Percentiles rank a stretch among this genome's conserved stretches.
Evolutionary conservation across 2,888 invertebrate genomes (phyloP).

Genomic region (Hypena proboscidalis): DNA sequence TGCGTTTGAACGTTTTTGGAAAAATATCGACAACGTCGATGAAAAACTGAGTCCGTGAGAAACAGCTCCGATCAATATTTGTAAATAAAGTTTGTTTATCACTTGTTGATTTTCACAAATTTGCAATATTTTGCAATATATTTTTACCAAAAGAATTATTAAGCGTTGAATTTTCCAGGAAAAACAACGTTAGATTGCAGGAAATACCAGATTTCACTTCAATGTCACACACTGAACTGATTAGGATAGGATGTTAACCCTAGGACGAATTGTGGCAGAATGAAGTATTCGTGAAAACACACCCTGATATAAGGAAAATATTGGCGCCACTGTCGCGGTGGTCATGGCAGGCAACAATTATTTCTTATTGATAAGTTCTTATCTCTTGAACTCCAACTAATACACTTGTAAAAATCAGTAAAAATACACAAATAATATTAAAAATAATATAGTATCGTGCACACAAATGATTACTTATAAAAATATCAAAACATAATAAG

Average conservation of each 20-base stretch:
- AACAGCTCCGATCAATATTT: constrained; percentile 62
- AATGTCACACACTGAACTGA: constrained; percentile 69
- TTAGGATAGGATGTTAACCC: constrained; percentile 75
- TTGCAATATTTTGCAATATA: constrained; percentile 36
- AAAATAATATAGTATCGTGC: too few relatives aligned
- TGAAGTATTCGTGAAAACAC: constrained; percentile 83
- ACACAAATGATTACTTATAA: too few relatives aligned
- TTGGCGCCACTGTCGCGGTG: constrained; percentile 75
- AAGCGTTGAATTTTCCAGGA: constrained; percentile 48
- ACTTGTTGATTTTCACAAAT: constrained; percentile 45
- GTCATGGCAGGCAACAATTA: constrained; percentile 51
- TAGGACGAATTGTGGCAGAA: constrained; percentile 80
- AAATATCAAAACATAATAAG: background rate
- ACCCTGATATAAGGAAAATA: constrained; percentile 83
- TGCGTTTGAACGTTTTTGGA: constrained; percentile 77
- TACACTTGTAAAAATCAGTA: constrained; percentile 3
- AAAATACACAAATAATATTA: constrained; percentile 1
- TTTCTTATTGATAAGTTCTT: constrained; percentile 25
- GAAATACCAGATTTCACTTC: constrained; percentile 74
- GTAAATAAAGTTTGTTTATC: constrained; percentile 42
- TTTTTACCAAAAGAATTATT: constrained; percentile 43
- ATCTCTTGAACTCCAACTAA: constrained; percentile 14
- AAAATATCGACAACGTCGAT: constrained; percentile 54
- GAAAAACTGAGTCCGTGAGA: constrained; percentile 52
- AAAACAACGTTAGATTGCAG: constrained; percentile 40